Conservation (phyloP, 2,113 vertebrate genomes). For the Nicator chloris region DNA sequence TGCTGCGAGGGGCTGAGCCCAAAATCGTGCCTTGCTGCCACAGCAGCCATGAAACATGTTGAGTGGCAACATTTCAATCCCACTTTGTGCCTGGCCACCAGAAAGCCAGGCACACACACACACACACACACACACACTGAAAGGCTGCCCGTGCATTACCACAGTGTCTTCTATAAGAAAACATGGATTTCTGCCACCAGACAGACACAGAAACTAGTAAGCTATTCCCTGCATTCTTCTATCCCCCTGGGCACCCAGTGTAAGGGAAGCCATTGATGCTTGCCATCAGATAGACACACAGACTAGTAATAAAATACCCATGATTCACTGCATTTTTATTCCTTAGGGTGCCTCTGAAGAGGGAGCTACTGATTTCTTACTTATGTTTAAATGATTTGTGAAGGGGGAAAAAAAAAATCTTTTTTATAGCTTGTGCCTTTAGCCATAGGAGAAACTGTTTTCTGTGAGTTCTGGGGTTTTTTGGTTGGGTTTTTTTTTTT, state of each 20-base stretch:
- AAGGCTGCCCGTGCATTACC: slow-evolving; percentile 10
- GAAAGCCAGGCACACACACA: neutral
- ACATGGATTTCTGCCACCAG: slow-evolving; percentile 61
- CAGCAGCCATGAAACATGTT: neutral
- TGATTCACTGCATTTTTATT: slow-evolving; percentile 63
- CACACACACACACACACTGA: neutral
- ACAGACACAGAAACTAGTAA: slow-evolving; percentile 67
- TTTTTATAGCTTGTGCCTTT: slow-evolving; percentile 11
- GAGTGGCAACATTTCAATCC: slow-evolving; percentile 9
- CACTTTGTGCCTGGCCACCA: slow-evolving; percentile 32
- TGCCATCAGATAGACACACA: slow-evolving; percentile 65
- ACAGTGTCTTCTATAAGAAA: slow-evolving; percentile 55
- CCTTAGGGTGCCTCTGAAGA: slow-evolving; percentile 53
- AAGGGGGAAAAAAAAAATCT: neutral
- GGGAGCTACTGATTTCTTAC: slow-evolving; percentile 60
- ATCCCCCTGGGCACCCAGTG: slow-evolving; percentile 36
- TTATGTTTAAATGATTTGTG: slow-evolving; percentile 60
- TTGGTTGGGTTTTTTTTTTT: neutral
- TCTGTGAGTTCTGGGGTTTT: neutral
- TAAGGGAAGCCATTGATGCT: slow-evolving; percentile 67
- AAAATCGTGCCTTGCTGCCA: neutral
- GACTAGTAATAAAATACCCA: slow-evolving; percentile 55
- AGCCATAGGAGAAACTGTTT: neutral
- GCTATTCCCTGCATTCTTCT: slow-evolving; percentile 65
- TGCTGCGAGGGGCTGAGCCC: neutral